These are phyloP conservation scores for Eristalinus aeneus DNA, from an alignment of 2,888 invertebrate genomes.

Conservation along the genomic window DNA sequence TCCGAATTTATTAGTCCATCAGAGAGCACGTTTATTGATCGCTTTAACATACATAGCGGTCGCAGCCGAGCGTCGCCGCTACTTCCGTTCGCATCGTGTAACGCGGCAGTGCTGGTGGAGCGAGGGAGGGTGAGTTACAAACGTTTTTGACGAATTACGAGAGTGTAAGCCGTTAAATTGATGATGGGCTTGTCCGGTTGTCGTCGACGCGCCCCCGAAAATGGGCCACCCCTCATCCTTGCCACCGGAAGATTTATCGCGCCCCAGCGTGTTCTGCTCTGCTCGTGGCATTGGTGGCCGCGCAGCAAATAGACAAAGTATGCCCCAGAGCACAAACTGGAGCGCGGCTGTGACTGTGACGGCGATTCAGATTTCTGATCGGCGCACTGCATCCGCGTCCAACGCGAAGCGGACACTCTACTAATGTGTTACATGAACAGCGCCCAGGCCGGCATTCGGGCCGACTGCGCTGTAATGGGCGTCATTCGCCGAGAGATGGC, in stretches of 20 bases:
- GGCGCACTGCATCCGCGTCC: slow-evolving; percentile 7
- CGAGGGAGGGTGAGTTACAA: slow-evolving; percentile 4
- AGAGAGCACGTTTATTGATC: slow-evolving; percentile 51
- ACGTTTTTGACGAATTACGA: slow-evolving; percentile 45
- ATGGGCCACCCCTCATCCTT: slow-evolving; percentile 14
- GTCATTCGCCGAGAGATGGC: slow-evolving; percentile 17
- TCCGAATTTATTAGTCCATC: slow-evolving; percentile 41
- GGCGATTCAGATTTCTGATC: slow-evolving; percentile 8
- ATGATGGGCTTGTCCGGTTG: slow-evolving; percentile 69
- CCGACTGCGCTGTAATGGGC: slow-evolving; percentile 1
- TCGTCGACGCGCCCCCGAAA: slow-evolving; percentile 46
- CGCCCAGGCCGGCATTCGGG: slow-evolving; percentile 56
- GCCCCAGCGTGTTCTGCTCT: slow-evolving; percentile 24
- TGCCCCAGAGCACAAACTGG: slow-evolving; percentile 53
- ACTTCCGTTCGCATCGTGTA: slow-evolving; percentile 54
- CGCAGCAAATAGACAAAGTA: slow-evolving; percentile 64
- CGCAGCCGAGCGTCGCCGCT: slow-evolving; percentile 29
- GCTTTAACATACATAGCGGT: slow-evolving; percentile 44
- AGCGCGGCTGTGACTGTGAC: slow-evolving; percentile 28
- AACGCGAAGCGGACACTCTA: slow-evolving; percentile 54
- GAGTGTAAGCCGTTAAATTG: slow-evolving; percentile 50
- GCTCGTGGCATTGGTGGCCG: slow-evolving; percentile 53
- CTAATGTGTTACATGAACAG: slow-evolving; percentile 46
- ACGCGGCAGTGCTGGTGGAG: background rate
- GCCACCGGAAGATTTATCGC: slow-evolving; percentile 17